Conservation (phyloP, 2,113 vertebrate genomes). For the Rhinolophus sinicus region DNA sequence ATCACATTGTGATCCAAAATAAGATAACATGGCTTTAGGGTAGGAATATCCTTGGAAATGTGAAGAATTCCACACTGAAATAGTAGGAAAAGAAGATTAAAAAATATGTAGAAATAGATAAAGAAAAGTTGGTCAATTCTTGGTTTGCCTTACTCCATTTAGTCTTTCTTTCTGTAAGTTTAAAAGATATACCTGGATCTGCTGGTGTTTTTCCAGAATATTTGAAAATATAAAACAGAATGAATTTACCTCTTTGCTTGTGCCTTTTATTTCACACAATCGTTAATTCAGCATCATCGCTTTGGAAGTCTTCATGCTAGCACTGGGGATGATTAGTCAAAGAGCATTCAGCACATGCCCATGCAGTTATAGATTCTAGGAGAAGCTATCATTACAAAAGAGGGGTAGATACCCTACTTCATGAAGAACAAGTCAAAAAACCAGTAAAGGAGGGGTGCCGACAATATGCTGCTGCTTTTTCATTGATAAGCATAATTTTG, state of each 20-base stretch:
- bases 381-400: too few species aligned
- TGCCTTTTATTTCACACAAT: background rate
- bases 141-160: background rate
- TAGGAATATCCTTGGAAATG: background rate
- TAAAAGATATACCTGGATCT: background rate
- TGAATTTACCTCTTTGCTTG: background rate
- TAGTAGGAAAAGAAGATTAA: background rate
- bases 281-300: background rate
- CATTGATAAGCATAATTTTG: background rate
- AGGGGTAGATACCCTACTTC: background rate
- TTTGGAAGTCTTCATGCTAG: background rate
- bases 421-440: background rate
- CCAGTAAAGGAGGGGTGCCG: background rate
- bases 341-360: background rate
- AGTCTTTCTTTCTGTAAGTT: background rate
- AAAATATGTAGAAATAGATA: background rate
- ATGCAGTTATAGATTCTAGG: background rate
- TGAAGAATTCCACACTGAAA: background rate
- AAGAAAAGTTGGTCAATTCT: background rate
- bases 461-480: background rate
- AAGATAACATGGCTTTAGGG: background rate
- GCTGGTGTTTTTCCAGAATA: background rate
- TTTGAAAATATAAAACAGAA: background rate
- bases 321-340: background rate
- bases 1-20: background rate